phyloP scores from a whole-genome alignment of 2,113 vertebrate genomes.

The Proterorhinus semilunaris region DNA sequence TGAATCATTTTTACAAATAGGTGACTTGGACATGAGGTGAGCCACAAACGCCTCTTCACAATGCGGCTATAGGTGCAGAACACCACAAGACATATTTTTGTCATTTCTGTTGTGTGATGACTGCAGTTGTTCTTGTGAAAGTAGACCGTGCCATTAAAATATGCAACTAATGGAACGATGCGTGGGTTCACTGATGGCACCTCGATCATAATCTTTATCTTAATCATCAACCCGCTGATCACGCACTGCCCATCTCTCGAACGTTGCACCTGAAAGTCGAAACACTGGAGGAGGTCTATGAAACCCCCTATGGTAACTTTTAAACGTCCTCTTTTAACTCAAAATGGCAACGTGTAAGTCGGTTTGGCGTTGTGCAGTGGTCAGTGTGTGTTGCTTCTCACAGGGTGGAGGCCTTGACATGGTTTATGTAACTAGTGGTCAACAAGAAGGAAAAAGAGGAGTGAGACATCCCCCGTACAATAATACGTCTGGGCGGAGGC shows the following conservation, averaged over 20 bases:
- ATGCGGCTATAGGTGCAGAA: too few species aligned
- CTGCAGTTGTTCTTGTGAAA: too few species aligned
- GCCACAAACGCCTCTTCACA: too few species aligned
- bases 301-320: not conserved
- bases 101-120: too few species aligned
- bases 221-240: not conserved
- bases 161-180: not conserved
- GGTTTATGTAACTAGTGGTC: slow-evolving; percentile 56
- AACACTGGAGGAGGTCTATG: not conserved
- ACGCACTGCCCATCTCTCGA: too few species aligned
- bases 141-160: not conserved
- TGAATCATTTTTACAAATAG: too few species aligned
- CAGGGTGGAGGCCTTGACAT: slow-evolving; percentile 51
- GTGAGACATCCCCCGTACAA: slow-evolving; percentile 55
- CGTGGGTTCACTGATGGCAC: not conserved
- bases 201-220: not conserved
- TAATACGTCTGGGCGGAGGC: slow-evolving; percentile 47
- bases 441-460: slow-evolving; percentile 5
- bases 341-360: slow-evolving; percentile 3
- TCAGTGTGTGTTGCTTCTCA: slow-evolving; percentile 35
- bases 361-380: slow-evolving; percentile 12
- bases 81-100: too few species aligned
- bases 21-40: too few species aligned
- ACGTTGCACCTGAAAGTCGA: not conserved
- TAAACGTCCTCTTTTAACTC: not conserved